These are phyloP conservation scores for Mystacornis crossleyi DNA, from an alignment of 2,113 vertebrate genomes.

Conservation along the genomic window DNA sequence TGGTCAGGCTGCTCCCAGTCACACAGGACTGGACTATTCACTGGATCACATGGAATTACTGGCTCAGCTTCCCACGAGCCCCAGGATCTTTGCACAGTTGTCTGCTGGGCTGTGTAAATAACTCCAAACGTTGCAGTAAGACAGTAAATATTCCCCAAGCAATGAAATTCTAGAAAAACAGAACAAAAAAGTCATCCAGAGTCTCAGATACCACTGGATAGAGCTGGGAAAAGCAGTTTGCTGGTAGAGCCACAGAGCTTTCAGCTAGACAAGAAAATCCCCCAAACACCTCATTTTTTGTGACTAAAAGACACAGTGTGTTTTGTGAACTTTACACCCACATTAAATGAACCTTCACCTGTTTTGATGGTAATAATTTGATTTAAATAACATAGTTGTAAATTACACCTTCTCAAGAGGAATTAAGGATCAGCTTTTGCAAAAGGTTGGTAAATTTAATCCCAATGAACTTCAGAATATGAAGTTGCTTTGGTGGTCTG, in stretches of 20 bases:
- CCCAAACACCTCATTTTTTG: neutral
- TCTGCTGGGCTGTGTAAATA: neutral
- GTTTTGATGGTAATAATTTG: neutral
- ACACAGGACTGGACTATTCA: neutral
- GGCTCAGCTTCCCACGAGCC: neutral
- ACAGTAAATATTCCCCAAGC: neutral
- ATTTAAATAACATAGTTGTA: neutral
- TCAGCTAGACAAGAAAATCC: neutral
- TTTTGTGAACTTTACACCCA: neutral
- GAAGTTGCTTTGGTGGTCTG: neutral
- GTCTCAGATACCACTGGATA: neutral
- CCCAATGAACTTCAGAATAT: neutral
- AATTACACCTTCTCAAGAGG: neutral
- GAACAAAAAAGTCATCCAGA: neutral
- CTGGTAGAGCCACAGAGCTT: neutral
- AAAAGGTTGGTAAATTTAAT: neutral
- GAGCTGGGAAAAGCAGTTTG: neutral
- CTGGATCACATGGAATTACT: neutral
- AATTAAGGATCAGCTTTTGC: neutral
- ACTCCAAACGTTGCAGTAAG: neutral
- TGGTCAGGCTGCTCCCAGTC: neutral
- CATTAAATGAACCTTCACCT: neutral
- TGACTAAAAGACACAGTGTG: neutral
- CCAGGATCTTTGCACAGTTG: neutral
- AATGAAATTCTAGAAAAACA: neutral